Evolutionary conservation across 2,888 invertebrate genomes (phyloP), one percentile per base, ranked within the genome.

Genomic region (Amphipoea lucens): DNA sequence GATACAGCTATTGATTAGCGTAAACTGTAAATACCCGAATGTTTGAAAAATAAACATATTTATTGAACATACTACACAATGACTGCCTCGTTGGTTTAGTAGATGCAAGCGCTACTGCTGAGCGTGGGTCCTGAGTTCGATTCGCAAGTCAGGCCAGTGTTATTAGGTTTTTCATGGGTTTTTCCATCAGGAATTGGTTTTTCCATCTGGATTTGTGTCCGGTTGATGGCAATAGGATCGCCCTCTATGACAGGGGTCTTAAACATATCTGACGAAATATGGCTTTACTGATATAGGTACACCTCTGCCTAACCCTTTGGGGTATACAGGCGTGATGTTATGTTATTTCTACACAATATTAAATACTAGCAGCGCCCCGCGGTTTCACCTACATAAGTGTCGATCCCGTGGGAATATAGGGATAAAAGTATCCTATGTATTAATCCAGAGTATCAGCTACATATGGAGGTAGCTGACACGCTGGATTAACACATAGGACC

Each of bases 21-120:
- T 74, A n/a, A 62, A 79, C 40, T 57, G 29, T 40, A 51, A 66
- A 74, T 42, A 66, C 29, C 23, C 36, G 14, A 54, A 54, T 68
- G 14, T 45, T 62, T 54, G n/a, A 14, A 40, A 36, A 74, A 66
- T 42, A 66, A 66, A 81, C 14, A 42, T 17, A 20, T 51, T 36
- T 51, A 36, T 51, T 20, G 23, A 57, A 57, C 20, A 29, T 4
- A 23, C 40, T 42, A 17, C 62, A 48, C 36, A 78, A 51, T 67
- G 51, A 17, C 48, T 1, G 51, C 1, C 17, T 51, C 51, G 51
- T 51, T 51, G 51, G 51, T 51, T 0, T 51, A 51, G 51, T 5
- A 51, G 1, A 17, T 14, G 51, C 51, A 51, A 51, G 51, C 51
- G 12, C 48, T 48, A 48, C 12, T 12, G 48, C 12, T 48, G 51